Evolutionary conservation across 1,140 invertebrate species (phyloP), one percentile per base, ranked within the genome.

Genomic region (Dreissena polymorpha): DNA sequence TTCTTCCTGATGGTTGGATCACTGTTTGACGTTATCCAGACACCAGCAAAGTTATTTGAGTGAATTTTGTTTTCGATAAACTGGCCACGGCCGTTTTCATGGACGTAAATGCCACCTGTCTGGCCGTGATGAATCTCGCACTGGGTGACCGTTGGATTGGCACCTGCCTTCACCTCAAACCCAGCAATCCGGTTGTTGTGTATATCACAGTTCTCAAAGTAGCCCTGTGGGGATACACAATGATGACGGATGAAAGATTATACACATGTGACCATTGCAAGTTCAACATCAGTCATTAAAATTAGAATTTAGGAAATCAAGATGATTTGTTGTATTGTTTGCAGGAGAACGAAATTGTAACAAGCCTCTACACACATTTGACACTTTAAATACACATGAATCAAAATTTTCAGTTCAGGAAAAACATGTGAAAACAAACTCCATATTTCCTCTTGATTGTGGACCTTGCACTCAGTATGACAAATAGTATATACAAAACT

Each of bases 41-140:
- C 98, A 49, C 94, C 94, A 74, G 94, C 94, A 92, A 94, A 95
- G 92, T 99, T 99, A 93, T 99, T 99, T 0, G 98, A 98, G 93
- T 99, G 98, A 89, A 99, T 99, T 93, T 98, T 97, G 94, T 99
- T 99, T 90, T 99, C 98, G 90, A 99, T 98, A 92, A 99, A 99
- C 93, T 99, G 98, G 5, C 98, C 98, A 39, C 98, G 94, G 10
- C 98, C 98, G 89, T 98, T 98, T 92, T 99, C 98, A 92, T 99
- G 98, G 0, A 99, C 98, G 93, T 99, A 99, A 84, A 99, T 99
- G 25, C 98, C 98, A 21, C 98, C 98, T 0, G 98, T 99, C 93
- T 99, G 98, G 0, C 98, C 98, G 92, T 99, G 98, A 93, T 99
- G 98, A 83, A 99, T 99, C 92, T 99, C 98, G 94, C 98, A 99